Conservation (phyloP, 2,797 vertebrate genomes). For the Micrastur ruficollis region DNA sequence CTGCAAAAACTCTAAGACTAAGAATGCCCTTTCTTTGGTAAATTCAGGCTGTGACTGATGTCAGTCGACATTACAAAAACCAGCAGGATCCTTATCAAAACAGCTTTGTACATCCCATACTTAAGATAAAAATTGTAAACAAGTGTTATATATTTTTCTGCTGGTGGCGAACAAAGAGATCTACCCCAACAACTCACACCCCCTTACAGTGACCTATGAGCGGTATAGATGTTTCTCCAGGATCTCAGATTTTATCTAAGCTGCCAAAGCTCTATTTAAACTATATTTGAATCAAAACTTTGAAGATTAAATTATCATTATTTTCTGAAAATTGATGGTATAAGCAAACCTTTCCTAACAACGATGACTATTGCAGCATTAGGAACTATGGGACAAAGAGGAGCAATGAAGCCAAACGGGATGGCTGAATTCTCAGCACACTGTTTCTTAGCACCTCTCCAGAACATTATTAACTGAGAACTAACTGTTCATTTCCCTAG, state of each 20-base stretch:
- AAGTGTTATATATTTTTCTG: neutral
- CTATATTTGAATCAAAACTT: neutral
- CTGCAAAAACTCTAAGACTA: neutral
- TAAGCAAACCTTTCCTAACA: neutral
- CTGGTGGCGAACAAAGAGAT: neutral
- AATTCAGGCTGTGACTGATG: neutral
- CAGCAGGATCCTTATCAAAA: neutral
- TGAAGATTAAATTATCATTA: neutral
- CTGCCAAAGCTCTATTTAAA: neutral
- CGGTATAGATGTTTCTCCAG: neutral
- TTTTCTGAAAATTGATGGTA: neutral
- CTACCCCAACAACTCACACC: neutral
- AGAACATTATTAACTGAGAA: neutral
- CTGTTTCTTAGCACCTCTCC: neutral
- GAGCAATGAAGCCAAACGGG: neutral
- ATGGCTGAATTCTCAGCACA: neutral
- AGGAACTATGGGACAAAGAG: neutral
- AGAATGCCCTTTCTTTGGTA: neutral
- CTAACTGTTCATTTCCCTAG: neutral
- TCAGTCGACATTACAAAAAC: neutral
- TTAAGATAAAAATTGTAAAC: neutral
- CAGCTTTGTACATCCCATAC: neutral
- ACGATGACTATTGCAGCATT: neutral
- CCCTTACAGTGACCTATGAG: neutral
- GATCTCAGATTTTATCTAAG: neutral